Conservation (phyloP, 2,888 invertebrate genomes). For the Phalera bucephala region DNA sequence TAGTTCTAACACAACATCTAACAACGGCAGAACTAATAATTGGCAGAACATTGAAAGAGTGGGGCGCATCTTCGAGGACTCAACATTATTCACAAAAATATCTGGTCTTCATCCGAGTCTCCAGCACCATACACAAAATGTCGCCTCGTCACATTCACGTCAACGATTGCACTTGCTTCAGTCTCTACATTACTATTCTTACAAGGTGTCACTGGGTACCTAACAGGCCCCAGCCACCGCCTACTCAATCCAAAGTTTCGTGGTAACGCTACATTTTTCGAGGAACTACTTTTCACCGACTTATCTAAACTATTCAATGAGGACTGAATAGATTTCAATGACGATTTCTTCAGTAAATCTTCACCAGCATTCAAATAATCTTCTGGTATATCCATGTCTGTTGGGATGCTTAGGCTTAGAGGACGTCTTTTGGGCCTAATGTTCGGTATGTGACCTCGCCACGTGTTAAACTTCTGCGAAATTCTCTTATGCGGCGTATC, state of each 20-base stretch:
- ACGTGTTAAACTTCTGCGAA: conserved; percentile 67
- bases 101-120: conserved; percentile 85
- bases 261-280: conserved; percentile 78
- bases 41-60: too few relatives aligned
- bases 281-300: conserved; percentile 56
- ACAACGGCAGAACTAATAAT: too few relatives aligned
- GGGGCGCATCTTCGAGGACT: too few relatives aligned
- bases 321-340: conserved; percentile 68
- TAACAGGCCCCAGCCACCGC: conserved; percentile 84
- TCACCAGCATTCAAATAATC: conserved; percentile 55
- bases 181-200: conserved; percentile 63
- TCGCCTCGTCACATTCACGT: conserved; percentile 63
- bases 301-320: conserved; percentile 66
- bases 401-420: conserved; percentile 71
- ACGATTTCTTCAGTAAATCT: conserved; percentile 57
- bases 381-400: conserved; percentile 61
- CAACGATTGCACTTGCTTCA: conserved; percentile 54
- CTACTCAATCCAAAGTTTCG: conserved; percentile 83
- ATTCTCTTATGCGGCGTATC: conserved; percentile 61
- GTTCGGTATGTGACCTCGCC: conserved; percentile 60
- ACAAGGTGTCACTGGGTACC: conserved; percentile 86
- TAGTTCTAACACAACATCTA: too few relatives aligned
- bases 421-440: conserved; percentile 64
- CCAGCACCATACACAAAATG: conserved; percentile 77
- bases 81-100: conserved; percentile 85